Evolutionary conservation across 2,797 vertebrate genomes (phyloP).

Genomic region (Manis crassicaudata): DNA sequence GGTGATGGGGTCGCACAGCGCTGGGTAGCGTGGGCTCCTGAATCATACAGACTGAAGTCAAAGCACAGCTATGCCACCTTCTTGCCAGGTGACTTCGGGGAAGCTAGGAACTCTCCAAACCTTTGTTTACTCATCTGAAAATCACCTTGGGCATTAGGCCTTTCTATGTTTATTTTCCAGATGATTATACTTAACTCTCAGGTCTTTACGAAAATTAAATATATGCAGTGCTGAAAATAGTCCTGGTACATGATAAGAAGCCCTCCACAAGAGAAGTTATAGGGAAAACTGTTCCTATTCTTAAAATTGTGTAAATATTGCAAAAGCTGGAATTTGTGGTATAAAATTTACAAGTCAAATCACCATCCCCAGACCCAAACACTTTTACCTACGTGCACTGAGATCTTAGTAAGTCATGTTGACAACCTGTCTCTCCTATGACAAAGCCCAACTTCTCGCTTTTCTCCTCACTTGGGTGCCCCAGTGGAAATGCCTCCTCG

Average conservation of each 20-base stretch:
- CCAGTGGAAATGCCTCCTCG: background rate
- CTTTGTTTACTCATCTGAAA: background rate
- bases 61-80: background rate
- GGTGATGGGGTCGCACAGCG: background rate
- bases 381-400: background rate
- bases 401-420: background rate
- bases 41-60: background rate
- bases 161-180: slow-evolving; percentile 4
- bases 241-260: background rate
- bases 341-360: background rate
- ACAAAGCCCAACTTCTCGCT: background rate
- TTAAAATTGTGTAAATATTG: background rate
- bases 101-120: background rate
- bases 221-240: background rate
- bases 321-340: background rate
- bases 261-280: background rate
- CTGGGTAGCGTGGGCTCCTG: background rate
- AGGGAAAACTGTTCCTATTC: background rate
- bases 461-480: background rate
- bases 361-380: background rate
- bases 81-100: background rate
- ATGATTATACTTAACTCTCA: background rate
- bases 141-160: background rate
- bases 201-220: background rate
- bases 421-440: background rate